phyloP scores from a whole-genome alignment of 2,797 vertebrate genomes.

The Pitangus sulphuratus region DNA sequence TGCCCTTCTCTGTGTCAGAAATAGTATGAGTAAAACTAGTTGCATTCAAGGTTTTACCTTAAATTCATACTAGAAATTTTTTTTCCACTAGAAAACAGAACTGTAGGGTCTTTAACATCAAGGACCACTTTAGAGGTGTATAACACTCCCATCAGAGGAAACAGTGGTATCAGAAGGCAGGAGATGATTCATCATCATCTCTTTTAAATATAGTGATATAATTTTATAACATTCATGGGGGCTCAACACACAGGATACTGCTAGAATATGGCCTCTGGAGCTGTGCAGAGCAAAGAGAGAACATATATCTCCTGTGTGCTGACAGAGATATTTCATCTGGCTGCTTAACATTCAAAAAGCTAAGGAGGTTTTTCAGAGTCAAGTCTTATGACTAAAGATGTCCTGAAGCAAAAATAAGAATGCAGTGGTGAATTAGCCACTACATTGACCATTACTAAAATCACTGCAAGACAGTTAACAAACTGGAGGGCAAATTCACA shows the following conservation, averaged over 20 bases:
- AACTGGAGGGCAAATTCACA: conserved; percentile 28
- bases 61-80: neutral
- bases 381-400: neutral
- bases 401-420: conserved; percentile 31
- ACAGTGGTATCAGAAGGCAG: neutral
- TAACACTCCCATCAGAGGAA: neutral
- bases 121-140: neutral
- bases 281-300: neutral
- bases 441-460: conserved; percentile 59
- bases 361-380: neutral
- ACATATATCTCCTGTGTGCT: neutral
- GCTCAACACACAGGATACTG: neutral
- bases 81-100: neutral
- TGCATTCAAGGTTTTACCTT: neutral
- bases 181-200: neutral
- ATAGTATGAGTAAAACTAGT: neutral
- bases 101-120: neutral
- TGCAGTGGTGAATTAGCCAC: conserved; percentile 40
- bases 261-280: neutral
- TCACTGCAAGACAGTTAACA: neutral
- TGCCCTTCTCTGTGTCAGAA: neutral
- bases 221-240: neutral
- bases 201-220: neutral
- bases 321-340: neutral
- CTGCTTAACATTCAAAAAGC: conserved; percentile 4